phyloP scores from a whole-genome alignment of 2,113 vertebrate genomes.

The Anthoscopus minutus region DNA sequence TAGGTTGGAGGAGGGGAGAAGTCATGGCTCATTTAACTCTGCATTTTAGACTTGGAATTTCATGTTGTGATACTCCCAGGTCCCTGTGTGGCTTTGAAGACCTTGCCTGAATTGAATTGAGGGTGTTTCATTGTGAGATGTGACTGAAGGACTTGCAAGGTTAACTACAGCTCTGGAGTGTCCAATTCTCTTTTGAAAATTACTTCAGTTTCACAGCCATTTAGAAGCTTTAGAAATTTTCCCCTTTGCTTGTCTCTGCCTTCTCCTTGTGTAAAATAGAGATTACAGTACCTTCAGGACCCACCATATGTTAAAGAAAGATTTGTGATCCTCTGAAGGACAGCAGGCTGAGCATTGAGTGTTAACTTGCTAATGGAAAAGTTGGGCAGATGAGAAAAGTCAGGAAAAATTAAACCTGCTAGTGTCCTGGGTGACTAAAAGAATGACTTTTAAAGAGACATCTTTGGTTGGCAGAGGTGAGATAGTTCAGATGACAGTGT shows the following conservation, averaged over 20 bases:
- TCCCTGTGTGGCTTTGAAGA: not conserved
- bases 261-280: not conserved
- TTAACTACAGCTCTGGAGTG: not conserved
- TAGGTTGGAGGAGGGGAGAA: not conserved
- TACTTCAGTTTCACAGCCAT: not conserved
- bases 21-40: not conserved
- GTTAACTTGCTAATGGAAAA: not conserved
- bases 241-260: not conserved
- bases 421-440: not conserved
- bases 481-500: not conserved
- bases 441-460: not conserved
- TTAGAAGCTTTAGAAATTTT: not conserved
- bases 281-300: not conserved
- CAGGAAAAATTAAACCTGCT: rapidly evolving
- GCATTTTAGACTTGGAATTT: not conserved
- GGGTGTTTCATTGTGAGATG: not conserved
- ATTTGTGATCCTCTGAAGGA: not conserved
- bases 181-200: not conserved
- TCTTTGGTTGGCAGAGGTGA: not conserved
- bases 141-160: not conserved
- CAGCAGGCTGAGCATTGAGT: not conserved
- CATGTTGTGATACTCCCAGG: not conserved
- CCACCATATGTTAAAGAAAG: not conserved
- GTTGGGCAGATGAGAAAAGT: not conserved
- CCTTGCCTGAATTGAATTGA: not conserved